These are phyloP conservation scores for Sitta europaea DNA, from an alignment of 2,113 vertebrate species.

Conservation along the genomic window DNA sequence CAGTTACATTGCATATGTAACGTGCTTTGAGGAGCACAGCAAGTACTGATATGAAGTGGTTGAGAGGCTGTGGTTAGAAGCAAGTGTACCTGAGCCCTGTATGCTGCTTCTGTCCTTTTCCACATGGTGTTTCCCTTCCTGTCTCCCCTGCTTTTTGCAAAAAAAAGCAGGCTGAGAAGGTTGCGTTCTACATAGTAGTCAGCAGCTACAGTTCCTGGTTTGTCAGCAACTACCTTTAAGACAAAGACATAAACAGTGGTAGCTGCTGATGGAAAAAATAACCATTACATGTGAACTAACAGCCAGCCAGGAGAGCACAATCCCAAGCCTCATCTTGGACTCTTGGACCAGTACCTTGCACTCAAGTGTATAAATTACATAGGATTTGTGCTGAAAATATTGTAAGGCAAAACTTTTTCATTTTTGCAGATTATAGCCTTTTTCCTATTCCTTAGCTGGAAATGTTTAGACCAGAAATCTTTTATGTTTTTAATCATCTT, in stretches of 20 bases:
- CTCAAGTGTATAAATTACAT: neutral
- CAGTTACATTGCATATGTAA: neutral
- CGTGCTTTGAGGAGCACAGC: neutral
- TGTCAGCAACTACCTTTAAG: neutral
- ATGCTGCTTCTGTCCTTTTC: neutral
- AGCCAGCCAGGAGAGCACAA: neutral
- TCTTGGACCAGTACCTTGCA: neutral
- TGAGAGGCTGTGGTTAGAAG: neutral
- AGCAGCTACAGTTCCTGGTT: neutral
- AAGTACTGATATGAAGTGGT: neutral
- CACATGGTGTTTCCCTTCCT: neutral
- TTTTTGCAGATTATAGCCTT: neutral
- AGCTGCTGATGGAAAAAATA: neutral
- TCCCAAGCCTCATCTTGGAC: neutral
- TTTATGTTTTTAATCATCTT: constrained; percentile 1
- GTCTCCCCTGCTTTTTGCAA: neutral
- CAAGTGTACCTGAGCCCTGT: neutral
- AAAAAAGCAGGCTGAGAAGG: neutral
- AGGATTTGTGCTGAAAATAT: neutral
- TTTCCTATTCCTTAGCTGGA: neutral
- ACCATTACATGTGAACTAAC: neutral
- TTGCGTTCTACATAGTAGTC: neutral
- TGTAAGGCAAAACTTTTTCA: neutral
- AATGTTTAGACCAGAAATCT: neutral
- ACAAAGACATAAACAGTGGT: neutral